Percentiles rank a stretch among this genome's conserved stretches.
Conservation (phyloP, 92 coral and sea anemone species). For the Palythoa heliodiscus region DNA sequence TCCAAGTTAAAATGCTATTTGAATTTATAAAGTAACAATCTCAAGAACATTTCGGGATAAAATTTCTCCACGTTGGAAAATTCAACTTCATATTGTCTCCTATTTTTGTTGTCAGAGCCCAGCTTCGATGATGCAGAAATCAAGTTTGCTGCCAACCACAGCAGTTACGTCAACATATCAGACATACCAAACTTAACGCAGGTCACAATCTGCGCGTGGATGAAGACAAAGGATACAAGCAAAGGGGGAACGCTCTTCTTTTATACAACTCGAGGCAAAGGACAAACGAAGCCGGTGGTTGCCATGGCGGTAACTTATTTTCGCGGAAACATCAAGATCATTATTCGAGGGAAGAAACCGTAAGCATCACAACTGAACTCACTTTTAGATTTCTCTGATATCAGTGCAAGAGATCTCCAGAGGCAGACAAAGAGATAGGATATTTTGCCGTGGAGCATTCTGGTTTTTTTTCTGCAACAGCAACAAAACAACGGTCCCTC, state of each 20-base stretch:
- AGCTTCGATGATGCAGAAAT: constrained; percentile 54
- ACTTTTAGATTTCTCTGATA: no score
- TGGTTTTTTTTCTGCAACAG: no score
- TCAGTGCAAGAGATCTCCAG: no score
- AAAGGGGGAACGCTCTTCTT: constrained; percentile 66
- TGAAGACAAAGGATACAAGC: constrained; percentile 55
- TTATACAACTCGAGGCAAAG: constrained; percentile 59
- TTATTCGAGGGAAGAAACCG: constrained; percentile 20
- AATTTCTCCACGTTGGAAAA: no score
- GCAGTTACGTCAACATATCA: constrained; percentile 57
- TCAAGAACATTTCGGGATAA: no score
- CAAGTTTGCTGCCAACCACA: constrained; percentile 55
- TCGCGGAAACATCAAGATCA: constrained; percentile 41
- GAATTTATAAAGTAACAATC: no score
- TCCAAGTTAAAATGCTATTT: no score
- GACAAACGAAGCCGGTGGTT: constrained; percentile 11
- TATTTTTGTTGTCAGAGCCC: not conserved
- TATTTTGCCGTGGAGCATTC: no score
- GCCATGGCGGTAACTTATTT: constrained; percentile 64
- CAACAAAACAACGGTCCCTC: no score
- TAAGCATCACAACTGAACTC: constrained; percentile 14
- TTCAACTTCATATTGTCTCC: no score
- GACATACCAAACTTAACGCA: constrained; percentile 64
- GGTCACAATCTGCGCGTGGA: constrained; percentile 73
- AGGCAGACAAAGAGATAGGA: no score